phyloP scores from a whole-genome alignment of 30 jellyfish, hydroid and myxozoan genomes.

The Sanderia malayensis region DNA sequence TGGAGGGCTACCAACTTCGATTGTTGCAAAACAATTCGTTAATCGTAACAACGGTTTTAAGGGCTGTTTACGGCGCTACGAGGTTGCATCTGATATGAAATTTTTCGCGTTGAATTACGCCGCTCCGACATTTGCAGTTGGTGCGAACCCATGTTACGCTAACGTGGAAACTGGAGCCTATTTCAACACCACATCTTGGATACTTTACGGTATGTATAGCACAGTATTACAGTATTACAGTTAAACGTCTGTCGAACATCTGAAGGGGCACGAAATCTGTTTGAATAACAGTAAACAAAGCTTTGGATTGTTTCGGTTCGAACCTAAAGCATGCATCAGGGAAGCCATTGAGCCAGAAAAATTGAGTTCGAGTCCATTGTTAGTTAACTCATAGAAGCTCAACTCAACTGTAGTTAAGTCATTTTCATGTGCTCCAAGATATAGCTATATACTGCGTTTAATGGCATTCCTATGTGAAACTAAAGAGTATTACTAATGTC shows the following conservation, averaged over 20 bases:
- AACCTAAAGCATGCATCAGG: no score
- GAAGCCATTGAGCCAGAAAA: no score
- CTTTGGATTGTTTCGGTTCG: no score
- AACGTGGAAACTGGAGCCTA: conserved; percentile 88
- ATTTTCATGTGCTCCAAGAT: no score
- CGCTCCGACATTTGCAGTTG: conserved; percentile 69
- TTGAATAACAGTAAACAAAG: no score
- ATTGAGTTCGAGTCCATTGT: no score
- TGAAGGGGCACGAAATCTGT: no score
- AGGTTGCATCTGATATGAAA: conserved; percentile 84
- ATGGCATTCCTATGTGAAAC: no score
- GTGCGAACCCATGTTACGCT: conserved; percentile 74
- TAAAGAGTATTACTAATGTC: no score
- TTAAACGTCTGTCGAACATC: not conserved
- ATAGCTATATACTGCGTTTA: no score
- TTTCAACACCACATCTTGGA: conserved; percentile 82
- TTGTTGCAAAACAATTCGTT: conserved; percentile 52
- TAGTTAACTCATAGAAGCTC: no score
- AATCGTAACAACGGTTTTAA: conserved; percentile 63
- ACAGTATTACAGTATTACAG: not conserved
- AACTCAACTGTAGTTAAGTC: no score
- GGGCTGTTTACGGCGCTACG: conserved; percentile 93
- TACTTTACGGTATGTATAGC: conserved; percentile 62
- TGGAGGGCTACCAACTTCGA: conserved; percentile 89
- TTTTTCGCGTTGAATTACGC: conserved; percentile 73